Percentiles rank a stretch among this genome's conserved stretches.
These are phyloP conservation scores for Myotis davidii DNA, from an alignment of 2,113 vertebrate genomes.

Conservation along the genomic window DNA sequence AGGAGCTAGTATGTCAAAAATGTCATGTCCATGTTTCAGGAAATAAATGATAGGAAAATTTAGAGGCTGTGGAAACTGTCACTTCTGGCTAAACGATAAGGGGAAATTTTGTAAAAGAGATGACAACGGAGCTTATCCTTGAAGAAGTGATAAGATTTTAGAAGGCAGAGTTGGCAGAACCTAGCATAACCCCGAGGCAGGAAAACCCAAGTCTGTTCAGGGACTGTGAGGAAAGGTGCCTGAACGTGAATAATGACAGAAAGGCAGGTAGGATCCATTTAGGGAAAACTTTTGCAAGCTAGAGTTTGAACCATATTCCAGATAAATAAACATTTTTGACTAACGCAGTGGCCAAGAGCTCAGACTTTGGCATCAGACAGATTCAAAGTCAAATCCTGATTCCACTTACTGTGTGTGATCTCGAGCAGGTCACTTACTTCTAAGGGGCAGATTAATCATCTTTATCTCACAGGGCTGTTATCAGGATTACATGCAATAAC, in stretches of 20 bases:
- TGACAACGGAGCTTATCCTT: background rate
- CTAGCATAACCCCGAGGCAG: background rate
- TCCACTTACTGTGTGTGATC: background rate
- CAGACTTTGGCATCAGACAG: background rate
- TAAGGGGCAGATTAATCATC: background rate
- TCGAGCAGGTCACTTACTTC: background rate
- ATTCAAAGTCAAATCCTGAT: background rate
- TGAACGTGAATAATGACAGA: background rate
- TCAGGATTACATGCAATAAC: background rate
- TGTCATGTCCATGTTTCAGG: background rate
- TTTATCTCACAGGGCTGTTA: background rate
- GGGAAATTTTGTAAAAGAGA: background rate
- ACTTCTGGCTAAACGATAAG: conserved; percentile 15
- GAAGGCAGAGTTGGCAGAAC: background rate
- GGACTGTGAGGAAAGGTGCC: background rate
- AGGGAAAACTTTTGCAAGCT: background rate
- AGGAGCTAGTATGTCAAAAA: background rate
- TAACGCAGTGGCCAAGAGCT: background rate
- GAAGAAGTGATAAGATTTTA: background rate
- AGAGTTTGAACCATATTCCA: background rate
- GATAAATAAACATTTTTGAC: conserved; percentile 25
- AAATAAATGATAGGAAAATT: conserved; percentile 11
- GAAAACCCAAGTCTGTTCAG: background rate
- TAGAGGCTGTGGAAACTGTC: background rate
- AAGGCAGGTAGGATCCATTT: background rate